These are phyloP conservation scores for Mustelus asterias DNA, from an alignment of 2,113 vertebrate genomes.

Conservation along the genomic window DNA sequence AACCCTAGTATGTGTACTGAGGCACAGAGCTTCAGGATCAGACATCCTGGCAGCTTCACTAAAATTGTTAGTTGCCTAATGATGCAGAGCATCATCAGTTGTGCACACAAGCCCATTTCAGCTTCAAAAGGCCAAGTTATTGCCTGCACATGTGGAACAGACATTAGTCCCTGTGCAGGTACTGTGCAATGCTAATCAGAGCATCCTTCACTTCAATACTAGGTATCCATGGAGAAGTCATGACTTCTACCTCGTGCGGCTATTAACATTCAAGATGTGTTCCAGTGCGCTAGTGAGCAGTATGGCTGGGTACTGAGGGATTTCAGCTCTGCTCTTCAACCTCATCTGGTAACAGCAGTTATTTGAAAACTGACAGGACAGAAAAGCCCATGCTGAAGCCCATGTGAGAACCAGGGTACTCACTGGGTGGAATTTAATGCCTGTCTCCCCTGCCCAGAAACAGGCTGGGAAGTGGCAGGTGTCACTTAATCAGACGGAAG, in stretches of 20 bases:
- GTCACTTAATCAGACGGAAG: too few species aligned
- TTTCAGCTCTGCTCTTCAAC: not conserved
- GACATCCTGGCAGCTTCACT: not conserved
- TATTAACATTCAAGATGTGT: not conserved
- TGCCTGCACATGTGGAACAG: not conserved
- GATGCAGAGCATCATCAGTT: not conserved
- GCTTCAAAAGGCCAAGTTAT: not conserved
- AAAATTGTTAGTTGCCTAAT: not conserved
- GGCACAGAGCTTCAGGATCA: not conserved
- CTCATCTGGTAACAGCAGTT: not conserved
- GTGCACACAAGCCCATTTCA: not conserved
- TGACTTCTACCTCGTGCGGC: not conserved
- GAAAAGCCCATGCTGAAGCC: not conserved
- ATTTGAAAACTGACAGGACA: not conserved
- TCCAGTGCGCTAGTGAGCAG: not conserved
- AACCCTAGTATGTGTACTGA: not conserved
- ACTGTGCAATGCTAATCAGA: not conserved
- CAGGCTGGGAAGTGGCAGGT: too few species aligned
- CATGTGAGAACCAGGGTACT: not conserved
- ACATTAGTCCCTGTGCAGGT: not conserved
- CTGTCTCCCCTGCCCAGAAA: too few species aligned
- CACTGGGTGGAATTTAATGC: not conserved
- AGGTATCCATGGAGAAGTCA: not conserved
- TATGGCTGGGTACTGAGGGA: not conserved
- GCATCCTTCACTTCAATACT: not conserved